These are phyloP conservation scores for Selene dorsalis DNA, from an alignment of 2,797 vertebrate genomes.

Conservation along the genomic window DNA sequence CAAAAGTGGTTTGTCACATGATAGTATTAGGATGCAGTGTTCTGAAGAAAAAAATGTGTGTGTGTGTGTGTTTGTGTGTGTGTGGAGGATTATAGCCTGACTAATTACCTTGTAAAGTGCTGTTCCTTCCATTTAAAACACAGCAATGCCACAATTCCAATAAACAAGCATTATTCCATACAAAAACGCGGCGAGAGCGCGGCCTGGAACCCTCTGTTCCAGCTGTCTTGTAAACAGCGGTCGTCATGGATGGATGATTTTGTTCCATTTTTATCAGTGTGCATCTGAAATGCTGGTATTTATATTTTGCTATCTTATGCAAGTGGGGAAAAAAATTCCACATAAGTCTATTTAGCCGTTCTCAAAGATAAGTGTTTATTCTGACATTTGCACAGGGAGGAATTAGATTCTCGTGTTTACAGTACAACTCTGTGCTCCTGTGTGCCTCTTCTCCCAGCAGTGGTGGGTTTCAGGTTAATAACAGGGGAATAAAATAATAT, in stretches of 20 bases:
- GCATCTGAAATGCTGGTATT: constrained; percentile 71
- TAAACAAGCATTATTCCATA: constrained; percentile 78
- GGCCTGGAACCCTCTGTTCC: constrained; percentile 64
- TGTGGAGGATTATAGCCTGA: constrained; percentile 64
- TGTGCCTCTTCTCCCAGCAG: constrained; percentile 45
- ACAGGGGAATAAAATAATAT: constrained; percentile 36
- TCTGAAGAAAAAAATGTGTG: background rate
- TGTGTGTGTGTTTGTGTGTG: background rate
- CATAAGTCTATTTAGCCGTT: constrained; percentile 58
- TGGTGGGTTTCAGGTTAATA: constrained; percentile 61
- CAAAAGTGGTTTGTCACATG: constrained; percentile 70
- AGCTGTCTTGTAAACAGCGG: constrained; percentile 74
- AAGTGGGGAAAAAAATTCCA: constrained; percentile 38
- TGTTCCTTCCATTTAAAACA: constrained; percentile 76
- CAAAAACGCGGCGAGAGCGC: constrained; percentile 55
- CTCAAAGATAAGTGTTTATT: constrained; percentile 70
- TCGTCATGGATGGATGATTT: constrained; percentile 64
- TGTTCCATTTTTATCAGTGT: constrained; percentile 71
- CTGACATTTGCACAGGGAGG: constrained; percentile 62
- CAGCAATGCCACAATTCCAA: constrained; percentile 77
- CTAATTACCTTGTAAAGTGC: constrained; percentile 81
- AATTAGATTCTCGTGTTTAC: constrained; percentile 56
- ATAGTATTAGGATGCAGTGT: constrained; percentile 54
- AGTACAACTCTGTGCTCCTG: constrained; percentile 54
- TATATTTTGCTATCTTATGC: constrained; percentile 68